Evolutionary conservation across 2,888 invertebrate genomes (phyloP).

Genomic region (Gerris lacustris): DNA sequence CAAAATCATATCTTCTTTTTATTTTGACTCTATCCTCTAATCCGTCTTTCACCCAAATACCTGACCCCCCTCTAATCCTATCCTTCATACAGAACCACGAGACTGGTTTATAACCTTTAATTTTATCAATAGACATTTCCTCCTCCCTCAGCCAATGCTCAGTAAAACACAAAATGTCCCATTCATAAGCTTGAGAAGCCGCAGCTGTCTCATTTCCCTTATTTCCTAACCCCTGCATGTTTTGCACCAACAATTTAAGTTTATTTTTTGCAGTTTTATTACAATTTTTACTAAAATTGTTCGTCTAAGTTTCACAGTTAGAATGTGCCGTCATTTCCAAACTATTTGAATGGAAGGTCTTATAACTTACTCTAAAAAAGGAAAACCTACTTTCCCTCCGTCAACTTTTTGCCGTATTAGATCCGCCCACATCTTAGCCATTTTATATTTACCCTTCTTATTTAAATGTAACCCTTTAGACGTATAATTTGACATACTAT

Average conservation of each 20-base stretch:
- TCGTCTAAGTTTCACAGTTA: not conserved
- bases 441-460: not conserved
- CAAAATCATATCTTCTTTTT: not conserved
- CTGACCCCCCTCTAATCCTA: not conserved
- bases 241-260: conserved; percentile 1
- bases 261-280: not conserved
- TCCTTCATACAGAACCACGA: not conserved
- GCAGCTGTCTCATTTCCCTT: not conserved
- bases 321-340: not conserved
- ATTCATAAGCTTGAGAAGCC: not conserved
- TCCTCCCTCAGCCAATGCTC: not conserved
- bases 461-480: not conserved
- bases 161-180: not conserved
- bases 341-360: conserved; percentile 3
- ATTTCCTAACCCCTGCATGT: not conserved
- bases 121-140: not conserved
- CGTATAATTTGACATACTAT: not conserved
- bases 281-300: not conserved
- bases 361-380: not conserved
- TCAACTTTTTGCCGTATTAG: not conserved
- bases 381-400: not conserved
- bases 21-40: not conserved
- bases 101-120: conserved; percentile 3
- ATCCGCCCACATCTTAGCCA: not conserved
- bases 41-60: not conserved